Conservation (phyloP, 2,888 invertebrate genomes). For the Nomada flava region DNA sequence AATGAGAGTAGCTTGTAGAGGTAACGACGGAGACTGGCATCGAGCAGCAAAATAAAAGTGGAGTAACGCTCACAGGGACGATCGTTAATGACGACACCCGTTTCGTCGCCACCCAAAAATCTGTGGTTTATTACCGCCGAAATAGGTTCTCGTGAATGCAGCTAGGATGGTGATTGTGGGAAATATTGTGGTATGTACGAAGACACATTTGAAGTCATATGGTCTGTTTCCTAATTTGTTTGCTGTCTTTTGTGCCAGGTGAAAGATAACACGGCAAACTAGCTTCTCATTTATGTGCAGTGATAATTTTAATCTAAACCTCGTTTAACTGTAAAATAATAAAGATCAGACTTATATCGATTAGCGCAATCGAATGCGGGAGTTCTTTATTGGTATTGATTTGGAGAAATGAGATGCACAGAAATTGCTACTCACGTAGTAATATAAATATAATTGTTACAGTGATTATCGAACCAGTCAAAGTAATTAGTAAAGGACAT, state of each 20-base stretch:
- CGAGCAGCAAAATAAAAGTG: slow-evolving; percentile 16
- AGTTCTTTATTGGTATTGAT: too few relatives aligned
- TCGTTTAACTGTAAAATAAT: neutral
- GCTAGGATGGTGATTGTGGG: slow-evolving; percentile 1
- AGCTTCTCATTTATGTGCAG: neutral
- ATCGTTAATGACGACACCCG: slow-evolving; percentile 25
- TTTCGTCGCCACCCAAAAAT: slow-evolving; percentile 14
- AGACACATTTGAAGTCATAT: neutral
- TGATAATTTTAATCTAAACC: neutral
- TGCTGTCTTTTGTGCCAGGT: neutral
- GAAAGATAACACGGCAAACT: neutral
- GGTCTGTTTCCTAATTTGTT: neutral
- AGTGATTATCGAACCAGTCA: too few relatives aligned
- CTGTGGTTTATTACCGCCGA: slow-evolving; percentile 39
- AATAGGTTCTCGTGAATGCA: slow-evolving; percentile 35
- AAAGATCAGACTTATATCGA: too few relatives aligned
- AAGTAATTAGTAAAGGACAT: too few relatives aligned
- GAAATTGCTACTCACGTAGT: too few relatives aligned
- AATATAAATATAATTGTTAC: too few relatives aligned
- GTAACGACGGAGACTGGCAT: neutral
- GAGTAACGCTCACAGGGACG: slow-evolving; percentile 20
- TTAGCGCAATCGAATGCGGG: too few relatives aligned
- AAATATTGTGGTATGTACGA: slow-evolving; percentile 16
- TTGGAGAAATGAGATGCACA: too few relatives aligned
- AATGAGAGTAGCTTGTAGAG: slow-evolving; percentile 20